Conservation (phyloP, 2,113 vertebrate species). For the Ophthalmolycus amberensis region DNA sequence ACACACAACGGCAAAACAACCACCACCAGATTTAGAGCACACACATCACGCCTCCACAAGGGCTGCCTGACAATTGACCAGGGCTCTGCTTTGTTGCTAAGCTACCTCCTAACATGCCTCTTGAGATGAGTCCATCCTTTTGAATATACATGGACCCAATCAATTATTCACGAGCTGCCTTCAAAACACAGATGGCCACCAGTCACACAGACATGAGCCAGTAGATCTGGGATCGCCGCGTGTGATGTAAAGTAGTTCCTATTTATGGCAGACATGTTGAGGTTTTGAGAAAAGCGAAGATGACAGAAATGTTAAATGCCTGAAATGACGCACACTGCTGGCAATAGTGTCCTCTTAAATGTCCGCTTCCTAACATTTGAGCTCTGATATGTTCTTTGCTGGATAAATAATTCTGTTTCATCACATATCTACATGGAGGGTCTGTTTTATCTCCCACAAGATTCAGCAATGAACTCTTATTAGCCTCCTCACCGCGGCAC, state of each 20-base stretch:
- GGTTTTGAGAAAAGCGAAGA: constrained; percentile 38
- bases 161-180: constrained; percentile 80
- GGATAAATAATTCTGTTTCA: constrained; percentile 74
- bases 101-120: constrained; percentile 81
- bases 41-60: constrained; percentile 71
- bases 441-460: constrained; percentile 17
- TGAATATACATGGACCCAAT: constrained; percentile 79
- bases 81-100: constrained; percentile 81
- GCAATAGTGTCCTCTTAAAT: constrained; percentile 48
- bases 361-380: constrained; percentile 50
- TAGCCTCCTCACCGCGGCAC: constrained; percentile 63
- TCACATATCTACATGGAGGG: constrained; percentile 58
- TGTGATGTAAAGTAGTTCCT: constrained; percentile 58
- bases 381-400: constrained; percentile 34
- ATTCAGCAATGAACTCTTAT: constrained; percentile 68
- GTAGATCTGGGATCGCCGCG: constrained; percentile 52
- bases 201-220: constrained; percentile 67
- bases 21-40: constrained; percentile 51
- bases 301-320: constrained; percentile 33
- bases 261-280: constrained; percentile 49
- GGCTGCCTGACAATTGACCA: constrained; percentile 80
- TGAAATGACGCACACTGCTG: constrained; percentile 26
- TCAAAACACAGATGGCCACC: constrained; percentile 77
- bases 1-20: constrained; percentile 46
- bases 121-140: constrained; percentile 72